Conservation (phyloP, 2,797 vertebrate species). For the Prionace glauca region DNA sequence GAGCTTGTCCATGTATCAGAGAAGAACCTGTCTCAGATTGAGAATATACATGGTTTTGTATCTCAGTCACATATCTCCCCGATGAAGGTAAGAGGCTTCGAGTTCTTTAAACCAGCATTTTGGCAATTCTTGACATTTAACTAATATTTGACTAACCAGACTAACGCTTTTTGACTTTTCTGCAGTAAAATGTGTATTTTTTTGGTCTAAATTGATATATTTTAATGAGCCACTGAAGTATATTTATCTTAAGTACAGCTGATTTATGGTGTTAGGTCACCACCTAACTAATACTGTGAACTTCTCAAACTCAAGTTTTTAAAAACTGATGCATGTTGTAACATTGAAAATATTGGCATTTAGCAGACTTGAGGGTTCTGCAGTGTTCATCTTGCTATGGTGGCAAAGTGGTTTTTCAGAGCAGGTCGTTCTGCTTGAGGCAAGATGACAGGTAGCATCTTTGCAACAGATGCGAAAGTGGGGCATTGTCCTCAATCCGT, state of each 20-base stretch:
- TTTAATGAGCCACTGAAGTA: not conserved
- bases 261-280: not conserved
- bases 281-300: not conserved
- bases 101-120: not conserved
- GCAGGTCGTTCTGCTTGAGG: not conserved
- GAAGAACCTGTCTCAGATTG: slow-evolving; percentile 86
- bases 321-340: not conserved
- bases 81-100: slow-evolving; percentile 72
- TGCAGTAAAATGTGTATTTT: not conserved
- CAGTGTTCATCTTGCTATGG: not conserved
- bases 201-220: not conserved
- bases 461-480: not conserved
- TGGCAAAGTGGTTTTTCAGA: not conserved
- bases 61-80: slow-evolving; percentile 91
- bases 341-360: not conserved
- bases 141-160: not conserved
- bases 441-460: not conserved
- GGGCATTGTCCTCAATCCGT: not conserved
- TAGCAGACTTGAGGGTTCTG: not conserved
- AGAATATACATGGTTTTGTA: slow-evolving; percentile 88
- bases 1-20: slow-evolving; percentile 88
- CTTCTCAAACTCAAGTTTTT: not conserved
- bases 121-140: not conserved
- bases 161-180: not conserved
- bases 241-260: not conserved